phyloP scores from a whole-genome alignment of 1,140 invertebrate species.

The Bilobella aurantiaca region DNA sequence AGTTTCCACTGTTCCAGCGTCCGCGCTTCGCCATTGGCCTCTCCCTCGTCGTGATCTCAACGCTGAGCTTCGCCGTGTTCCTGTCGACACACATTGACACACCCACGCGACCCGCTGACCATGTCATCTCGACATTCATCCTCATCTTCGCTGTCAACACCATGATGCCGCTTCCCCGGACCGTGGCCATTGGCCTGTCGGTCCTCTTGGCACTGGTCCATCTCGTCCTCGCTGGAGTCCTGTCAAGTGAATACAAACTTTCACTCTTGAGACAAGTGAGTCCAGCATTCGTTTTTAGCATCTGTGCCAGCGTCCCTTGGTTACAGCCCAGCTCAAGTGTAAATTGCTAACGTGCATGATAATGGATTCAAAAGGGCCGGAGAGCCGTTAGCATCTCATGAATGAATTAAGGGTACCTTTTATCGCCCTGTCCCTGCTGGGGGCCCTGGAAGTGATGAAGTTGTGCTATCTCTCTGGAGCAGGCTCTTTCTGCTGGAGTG shows the following conservation, averaged over 20 bases:
- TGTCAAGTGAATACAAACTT: constrained; percentile 30
- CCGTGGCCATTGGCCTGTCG: constrained; percentile 34
- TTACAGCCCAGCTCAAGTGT: background rate
- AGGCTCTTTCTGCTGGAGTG: too few relatives aligned
- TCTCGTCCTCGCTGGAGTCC: constrained; percentile 33
- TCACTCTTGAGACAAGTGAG: constrained; percentile 33
- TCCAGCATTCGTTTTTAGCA: background rate
- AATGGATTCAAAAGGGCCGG: background rate
- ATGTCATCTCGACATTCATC: constrained; percentile 36
- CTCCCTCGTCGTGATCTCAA: constrained; percentile 34
- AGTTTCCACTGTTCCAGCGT: constrained; percentile 32
- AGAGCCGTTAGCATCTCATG: constrained; percentile 1
- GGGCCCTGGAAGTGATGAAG: too few relatives aligned
- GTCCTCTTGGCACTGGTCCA: constrained; percentile 34
- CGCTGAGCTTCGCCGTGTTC: constrained; percentile 29
- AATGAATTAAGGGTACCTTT: too few relatives aligned
- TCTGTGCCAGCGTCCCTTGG: background rate
- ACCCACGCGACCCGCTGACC: constrained; percentile 32
- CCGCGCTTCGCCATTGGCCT: constrained; percentile 27
- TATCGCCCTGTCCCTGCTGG: too few relatives aligned
- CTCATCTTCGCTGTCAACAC: constrained; percentile 38
- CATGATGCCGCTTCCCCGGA: constrained; percentile 36
- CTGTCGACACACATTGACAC: constrained; percentile 20
- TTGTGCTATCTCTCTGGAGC: too few relatives aligned
- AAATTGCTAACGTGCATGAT: background rate